Evolutionary conservation across 2,888 invertebrate species (phyloP), one percentile per base, ranked within the genome.

Genomic region (Andricus curvator): DNA sequence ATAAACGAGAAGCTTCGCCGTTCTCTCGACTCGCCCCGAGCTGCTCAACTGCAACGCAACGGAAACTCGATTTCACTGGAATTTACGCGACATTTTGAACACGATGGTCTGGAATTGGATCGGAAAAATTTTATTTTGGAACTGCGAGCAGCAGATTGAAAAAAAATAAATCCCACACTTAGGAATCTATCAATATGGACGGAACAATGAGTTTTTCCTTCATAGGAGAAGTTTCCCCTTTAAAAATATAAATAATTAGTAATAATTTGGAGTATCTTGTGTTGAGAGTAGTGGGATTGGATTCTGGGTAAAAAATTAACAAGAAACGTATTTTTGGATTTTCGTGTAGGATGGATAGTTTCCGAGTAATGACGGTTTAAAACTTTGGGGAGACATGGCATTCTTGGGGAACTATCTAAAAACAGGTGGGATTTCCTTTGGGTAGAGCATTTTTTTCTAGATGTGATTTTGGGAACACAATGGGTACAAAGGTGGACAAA

Each of bases 1-100:
- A 70, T 70, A 70, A 70, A 70, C 48, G 51, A 70, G 70, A 51
- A 70, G 70, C 70, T 70, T 51, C 70, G 33, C 70, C 56, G 20
- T 70, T 70, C 70, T 33, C 70, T 70, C 29, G 70, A 70, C 29
- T 70, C 29, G 33, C 25, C 25, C 9, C 70, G 60, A 51, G 20
- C 62, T 60, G 64, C 29, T 51, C 48, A 51, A 56, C 70, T 51
- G 33, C 51, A 70, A 56, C 51, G 33, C 56, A 29, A 70, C n/a
- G 51, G 17, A 70, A 74, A 22, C 74, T 51, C 56, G n/a, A 74
- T 51, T 33, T n/a, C 29, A 0, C 33, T 64, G 33, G 74, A 74
- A 74, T 74, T 74, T 56, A 60, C 56, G 6, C 56, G 22, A 37
- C 22, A 56, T 56, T 74, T 51, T 74, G 13, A 74, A 48, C 70